Percentiles rank a stretch among this genome's conserved stretches.
Evolutionary conservation across 2,888 invertebrate genomes (phyloP).

Genomic region (Caenorhabditis macrosperma): DNA sequence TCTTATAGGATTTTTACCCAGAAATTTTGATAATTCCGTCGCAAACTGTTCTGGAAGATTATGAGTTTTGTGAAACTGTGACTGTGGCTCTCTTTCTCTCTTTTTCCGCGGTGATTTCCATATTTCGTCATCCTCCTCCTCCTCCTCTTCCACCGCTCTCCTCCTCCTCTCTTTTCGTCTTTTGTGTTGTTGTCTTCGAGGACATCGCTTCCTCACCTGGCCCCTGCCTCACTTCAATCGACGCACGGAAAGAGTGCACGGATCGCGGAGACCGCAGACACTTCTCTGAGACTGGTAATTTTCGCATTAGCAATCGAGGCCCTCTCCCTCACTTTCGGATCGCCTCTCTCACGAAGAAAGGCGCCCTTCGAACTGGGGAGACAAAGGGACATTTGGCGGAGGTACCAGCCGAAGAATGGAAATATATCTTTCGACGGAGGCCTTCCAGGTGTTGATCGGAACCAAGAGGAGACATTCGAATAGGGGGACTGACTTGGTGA

Average conservation of each 20-base stretch:
- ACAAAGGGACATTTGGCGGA: conserved; percentile 45
- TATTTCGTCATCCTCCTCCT: not conserved
- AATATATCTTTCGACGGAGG: conserved; percentile 17
- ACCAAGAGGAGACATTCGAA: not conserved
- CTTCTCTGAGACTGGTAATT: conserved; percentile 55
- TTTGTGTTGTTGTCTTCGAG: conserved; percentile 40
- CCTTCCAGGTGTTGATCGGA: conserved; percentile 1
- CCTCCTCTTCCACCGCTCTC: not conserved
- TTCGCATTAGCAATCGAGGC: conserved; percentile 55
- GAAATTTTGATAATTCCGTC: no score
- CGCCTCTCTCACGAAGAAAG: not conserved
- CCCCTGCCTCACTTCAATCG: conserved; percentile 5
- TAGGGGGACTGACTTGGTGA: no score
- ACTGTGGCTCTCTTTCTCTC: no score
- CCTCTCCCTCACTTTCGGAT: not conserved
- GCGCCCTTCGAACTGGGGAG: not conserved
- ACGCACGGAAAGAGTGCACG: conserved; percentile 16
- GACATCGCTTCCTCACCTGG: conserved; percentile 32
- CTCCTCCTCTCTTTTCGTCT: not conserved
- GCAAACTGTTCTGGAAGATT: no score
- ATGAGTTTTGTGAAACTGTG: not conserved
- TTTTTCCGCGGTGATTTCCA: no score
- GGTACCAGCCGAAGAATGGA: conserved; percentile 15
- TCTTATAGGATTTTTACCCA: no score
- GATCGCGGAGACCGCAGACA: conserved; percentile 16